Conservation (phyloP, 2,113 vertebrate genomes). For the Sardina pilchardus region DNA sequence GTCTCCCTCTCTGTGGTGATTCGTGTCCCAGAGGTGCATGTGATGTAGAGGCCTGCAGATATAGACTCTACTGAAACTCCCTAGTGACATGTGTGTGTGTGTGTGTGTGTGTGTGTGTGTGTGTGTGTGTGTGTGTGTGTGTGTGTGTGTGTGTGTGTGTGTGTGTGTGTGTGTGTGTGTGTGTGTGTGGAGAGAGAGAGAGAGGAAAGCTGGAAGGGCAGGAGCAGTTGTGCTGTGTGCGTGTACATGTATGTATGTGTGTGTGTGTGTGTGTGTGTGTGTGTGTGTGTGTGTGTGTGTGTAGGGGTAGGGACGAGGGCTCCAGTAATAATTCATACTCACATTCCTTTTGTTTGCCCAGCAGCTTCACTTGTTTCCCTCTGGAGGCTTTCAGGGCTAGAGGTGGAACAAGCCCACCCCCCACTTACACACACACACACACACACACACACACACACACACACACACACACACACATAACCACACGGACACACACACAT, state of each 20-base stretch:
- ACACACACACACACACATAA: not conserved
- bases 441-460: conserved; percentile 31
- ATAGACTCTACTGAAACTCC: conserved; percentile 39
- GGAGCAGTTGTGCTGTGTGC: too few species aligned
- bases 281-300: conserved; percentile 24
- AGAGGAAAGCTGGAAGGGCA: too few species aligned
- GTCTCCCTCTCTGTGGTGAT: conserved; percentile 9
- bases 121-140: conserved; percentile 29
- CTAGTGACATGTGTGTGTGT: conserved; percentile 26
- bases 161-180: conserved; percentile 17
- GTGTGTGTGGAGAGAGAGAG: too few species aligned
- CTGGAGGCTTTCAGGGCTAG: not conserved
- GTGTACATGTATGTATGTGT: conserved; percentile 32
- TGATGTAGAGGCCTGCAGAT: conserved; percentile 39
- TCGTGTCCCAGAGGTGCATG: conserved; percentile 33
- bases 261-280: conserved; percentile 31
- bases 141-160: conserved; percentile 20
- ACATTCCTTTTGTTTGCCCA: conserved; percentile 35
- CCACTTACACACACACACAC: not conserved
- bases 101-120: conserved; percentile 25
- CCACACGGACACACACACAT: not conserved
- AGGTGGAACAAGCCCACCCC: conserved; percentile 20
- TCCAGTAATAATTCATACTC: conserved; percentile 38
- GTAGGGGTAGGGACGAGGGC: not conserved
- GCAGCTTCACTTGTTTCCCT: conserved; percentile 25